A percentile compares a stretch with the other conserved stretches of the same genome.
Conservation (phyloP, 2,113 vertebrate species). For the Centropus bengalensis region DNA sequence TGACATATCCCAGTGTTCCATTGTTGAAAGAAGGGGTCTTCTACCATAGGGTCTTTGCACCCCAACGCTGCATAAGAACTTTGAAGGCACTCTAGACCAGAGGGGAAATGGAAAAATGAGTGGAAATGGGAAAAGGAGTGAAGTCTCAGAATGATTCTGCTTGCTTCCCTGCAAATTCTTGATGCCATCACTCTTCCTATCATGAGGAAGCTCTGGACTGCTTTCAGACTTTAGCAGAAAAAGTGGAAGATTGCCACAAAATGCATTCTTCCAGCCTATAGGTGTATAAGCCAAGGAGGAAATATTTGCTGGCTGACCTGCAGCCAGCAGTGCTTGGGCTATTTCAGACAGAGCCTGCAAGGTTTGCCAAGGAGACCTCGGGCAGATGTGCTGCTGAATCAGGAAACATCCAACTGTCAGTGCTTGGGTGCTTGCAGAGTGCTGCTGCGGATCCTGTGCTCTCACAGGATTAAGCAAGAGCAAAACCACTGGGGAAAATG, state of each 20-base stretch:
- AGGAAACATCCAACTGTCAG: accelerated
- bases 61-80: background rate
- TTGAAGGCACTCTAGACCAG: background rate
- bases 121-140: background rate
- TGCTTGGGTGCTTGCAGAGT: background rate
- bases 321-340: background rate
- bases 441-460: background rate
- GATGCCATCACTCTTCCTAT: background rate
- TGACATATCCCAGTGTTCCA: background rate
- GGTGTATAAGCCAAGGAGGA: background rate
- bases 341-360: background rate
- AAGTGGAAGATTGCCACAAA: background rate
- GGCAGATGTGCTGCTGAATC: background rate
- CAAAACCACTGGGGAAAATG: background rate
- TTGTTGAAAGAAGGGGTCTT: accelerated
- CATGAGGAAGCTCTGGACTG: background rate
- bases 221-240: background rate
- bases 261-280: background rate
- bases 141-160: background rate
- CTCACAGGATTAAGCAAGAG: background rate
- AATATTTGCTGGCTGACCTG: background rate
- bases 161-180: background rate
- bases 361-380: background rate
- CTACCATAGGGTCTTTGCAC: accelerated
- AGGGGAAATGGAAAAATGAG: background rate